Evolutionary conservation across 2,113 vertebrate genomes (phyloP).

Genomic region (Aegotheles bennettii): DNA sequence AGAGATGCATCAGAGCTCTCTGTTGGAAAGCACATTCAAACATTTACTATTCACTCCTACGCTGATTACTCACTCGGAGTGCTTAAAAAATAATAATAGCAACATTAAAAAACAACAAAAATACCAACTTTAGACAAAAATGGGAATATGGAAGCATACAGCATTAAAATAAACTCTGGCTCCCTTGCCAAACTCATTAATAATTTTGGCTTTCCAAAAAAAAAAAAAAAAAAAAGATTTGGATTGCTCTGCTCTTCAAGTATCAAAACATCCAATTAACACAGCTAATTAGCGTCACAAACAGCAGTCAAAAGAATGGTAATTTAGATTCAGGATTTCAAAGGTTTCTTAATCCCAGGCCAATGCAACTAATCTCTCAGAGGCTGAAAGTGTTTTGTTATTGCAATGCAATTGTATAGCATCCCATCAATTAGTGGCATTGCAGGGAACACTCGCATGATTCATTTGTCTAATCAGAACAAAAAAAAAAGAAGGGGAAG

Average conservation of each 20-base stretch:
- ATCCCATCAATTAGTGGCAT: slow-evolving; percentile 73
- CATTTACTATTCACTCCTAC: slow-evolving; percentile 68
- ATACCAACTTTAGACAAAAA: slow-evolving; percentile 42
- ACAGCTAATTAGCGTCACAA: slow-evolving; percentile 94
- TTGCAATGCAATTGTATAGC: slow-evolving; percentile 72
- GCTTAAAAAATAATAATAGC: slow-evolving; percentile 69
- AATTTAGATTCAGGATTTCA: slow-evolving; percentile 80
- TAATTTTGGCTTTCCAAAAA: slow-evolving; percentile 77
- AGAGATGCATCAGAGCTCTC: slow-evolving; percentile 67
- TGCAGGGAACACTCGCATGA: slow-evolving; percentile 59
- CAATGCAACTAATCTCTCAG: slow-evolving; percentile 72
- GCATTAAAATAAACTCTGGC: slow-evolving; percentile 57
- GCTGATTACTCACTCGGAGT: slow-evolving; percentile 65
- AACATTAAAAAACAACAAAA: slow-evolving; percentile 55
- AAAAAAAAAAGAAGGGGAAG: not conserved
- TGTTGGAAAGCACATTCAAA: slow-evolving; percentile 68
- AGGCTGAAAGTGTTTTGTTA: slow-evolving; percentile 73
- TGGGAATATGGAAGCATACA: slow-evolving; percentile 17
- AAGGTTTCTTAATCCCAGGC: slow-evolving; percentile 77
- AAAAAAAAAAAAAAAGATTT: slow-evolving; percentile 54
- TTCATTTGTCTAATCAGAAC: slow-evolving; percentile 65
- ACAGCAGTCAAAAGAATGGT: slow-evolving; percentile 82
- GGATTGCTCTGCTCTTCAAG: slow-evolving; percentile 81
- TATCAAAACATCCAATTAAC: slow-evolving; percentile 95
- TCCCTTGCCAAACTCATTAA: slow-evolving; percentile 75